These are phyloP conservation scores for Sycobia sp. DNA, from an alignment of 1,140 invertebrate species.

Conservation along the genomic window DNA sequence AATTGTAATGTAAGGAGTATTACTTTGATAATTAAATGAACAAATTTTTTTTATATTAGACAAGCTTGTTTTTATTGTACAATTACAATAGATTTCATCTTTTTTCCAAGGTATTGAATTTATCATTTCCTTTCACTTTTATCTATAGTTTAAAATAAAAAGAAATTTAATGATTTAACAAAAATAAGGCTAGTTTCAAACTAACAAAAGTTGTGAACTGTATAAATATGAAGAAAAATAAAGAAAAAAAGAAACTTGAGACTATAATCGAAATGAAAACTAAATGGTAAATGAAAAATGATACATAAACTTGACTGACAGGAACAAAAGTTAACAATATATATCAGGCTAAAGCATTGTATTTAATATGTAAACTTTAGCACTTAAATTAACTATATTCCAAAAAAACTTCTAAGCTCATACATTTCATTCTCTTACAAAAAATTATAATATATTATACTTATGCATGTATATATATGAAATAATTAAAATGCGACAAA, in stretches of 20 bases:
- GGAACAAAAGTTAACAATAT: slow-evolving; percentile 21
- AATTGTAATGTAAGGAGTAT: slow-evolving; percentile 6
- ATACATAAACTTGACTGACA: background rate
- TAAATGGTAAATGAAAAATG: slow-evolving; percentile 6
- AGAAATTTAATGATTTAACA: background rate
- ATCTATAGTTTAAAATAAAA: slow-evolving; percentile 6
- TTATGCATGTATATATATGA: background rate
- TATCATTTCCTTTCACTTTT: slow-evolving; percentile 9
- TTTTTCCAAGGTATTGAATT: slow-evolving; percentile 19
- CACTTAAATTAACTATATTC: slow-evolving; percentile 12
- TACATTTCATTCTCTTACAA: background rate
- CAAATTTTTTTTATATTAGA: slow-evolving; percentile 33
- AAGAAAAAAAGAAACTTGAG: too few relatives aligned
- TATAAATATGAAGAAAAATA: slow-evolving; percentile 14
- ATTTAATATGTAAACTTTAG: background rate
- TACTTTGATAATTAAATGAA: slow-evolving; percentile 19
- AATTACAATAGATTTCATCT: slow-evolving; percentile 30
- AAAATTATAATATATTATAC: background rate
- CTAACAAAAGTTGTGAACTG: slow-evolving; percentile 1
- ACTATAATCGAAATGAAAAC: slow-evolving; percentile 9
- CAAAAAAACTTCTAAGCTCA: slow-evolving; percentile 2
- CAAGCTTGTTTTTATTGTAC: slow-evolving; percentile 35
- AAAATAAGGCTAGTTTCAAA: slow-evolving; percentile 10
- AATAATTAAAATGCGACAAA: slow-evolving; percentile 1
- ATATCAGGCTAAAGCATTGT: slow-evolving; percentile 8